Conservation (phyloP, 2,888 invertebrate species). For the Chromoteleia sp. region DNA sequence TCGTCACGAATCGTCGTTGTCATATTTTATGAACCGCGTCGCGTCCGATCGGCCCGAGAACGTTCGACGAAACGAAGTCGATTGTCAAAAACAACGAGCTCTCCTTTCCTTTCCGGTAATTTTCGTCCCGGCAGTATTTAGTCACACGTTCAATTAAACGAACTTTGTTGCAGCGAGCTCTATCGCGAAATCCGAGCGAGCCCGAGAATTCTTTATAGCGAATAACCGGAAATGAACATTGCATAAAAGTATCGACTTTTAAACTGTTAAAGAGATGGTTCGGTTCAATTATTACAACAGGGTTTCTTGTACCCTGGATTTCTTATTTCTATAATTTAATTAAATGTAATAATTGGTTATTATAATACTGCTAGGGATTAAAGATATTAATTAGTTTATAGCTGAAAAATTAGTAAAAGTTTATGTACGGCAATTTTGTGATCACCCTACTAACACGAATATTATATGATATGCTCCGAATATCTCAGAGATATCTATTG, state of each 20-base stretch:
- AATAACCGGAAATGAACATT: constrained; percentile 24
- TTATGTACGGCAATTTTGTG: too few species aligned
- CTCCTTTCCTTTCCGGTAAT: constrained; percentile 9
- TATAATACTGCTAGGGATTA: too few species aligned
- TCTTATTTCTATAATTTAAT: too few species aligned
- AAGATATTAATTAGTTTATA: too few species aligned
- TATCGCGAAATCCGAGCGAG: not conserved
- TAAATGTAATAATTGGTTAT: not conserved
- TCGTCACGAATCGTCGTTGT: constrained; percentile 54
- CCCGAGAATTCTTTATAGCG: constrained; percentile 1
- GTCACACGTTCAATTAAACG: constrained; percentile 25
- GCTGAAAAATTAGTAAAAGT: too few species aligned
- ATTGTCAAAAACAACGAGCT: constrained; percentile 26
- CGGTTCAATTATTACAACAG: not conserved
- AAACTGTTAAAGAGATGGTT: not conserved
- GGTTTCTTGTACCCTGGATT: not conserved
- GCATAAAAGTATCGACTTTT: constrained; percentile 5
- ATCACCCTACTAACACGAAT: too few species aligned
- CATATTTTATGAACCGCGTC: constrained; percentile 49
- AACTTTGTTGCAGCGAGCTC: not conserved
- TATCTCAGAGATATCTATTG: too few species aligned
- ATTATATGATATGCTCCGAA: too few species aligned
- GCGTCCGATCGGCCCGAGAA: not conserved
- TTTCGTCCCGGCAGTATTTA: constrained; percentile 1
- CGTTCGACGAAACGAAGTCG: constrained; percentile 23